A percentile compares a stretch with the other conserved stretches of the same genome.
Conservation (phyloP, 2,797 vertebrate species). For the Spinus olivaceus region DNA sequence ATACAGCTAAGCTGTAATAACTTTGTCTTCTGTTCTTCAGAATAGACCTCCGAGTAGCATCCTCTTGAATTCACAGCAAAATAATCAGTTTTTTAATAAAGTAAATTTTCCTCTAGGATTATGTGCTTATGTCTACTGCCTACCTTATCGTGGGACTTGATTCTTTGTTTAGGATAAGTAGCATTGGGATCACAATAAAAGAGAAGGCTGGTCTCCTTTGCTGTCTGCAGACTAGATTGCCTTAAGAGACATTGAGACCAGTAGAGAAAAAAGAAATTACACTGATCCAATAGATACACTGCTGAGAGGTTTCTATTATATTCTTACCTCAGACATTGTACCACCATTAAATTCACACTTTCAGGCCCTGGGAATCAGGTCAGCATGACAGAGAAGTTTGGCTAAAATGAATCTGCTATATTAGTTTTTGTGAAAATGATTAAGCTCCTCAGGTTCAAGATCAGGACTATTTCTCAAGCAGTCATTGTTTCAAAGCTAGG, state of each 20-base stretch:
- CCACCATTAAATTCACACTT: constrained; percentile 66
- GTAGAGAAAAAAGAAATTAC: constrained; percentile 67
- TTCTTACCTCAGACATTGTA: constrained; percentile 49
- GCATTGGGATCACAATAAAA: constrained; percentile 19
- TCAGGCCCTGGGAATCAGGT: constrained; percentile 62
- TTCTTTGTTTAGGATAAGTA: constrained; percentile 62
- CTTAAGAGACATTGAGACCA: constrained; percentile 69
- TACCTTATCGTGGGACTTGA: constrained; percentile 17
- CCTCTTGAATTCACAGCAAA: background rate
- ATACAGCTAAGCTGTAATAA: background rate
- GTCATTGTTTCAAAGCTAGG: constrained; percentile 58
- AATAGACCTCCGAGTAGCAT: background rate
- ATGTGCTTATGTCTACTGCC: constrained; percentile 19
- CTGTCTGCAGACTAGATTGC: constrained; percentile 51
- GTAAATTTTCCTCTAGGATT: constrained; percentile 30
- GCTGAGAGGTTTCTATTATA: constrained; percentile 65
- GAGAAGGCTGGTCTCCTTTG: constrained; percentile 14
- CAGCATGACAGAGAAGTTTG: constrained; percentile 62
- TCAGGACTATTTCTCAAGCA: constrained; percentile 67
- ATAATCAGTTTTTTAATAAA: background rate
- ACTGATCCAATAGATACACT: constrained; percentile 61
- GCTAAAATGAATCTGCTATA: constrained; percentile 70
- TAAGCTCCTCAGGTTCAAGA: constrained; percentile 59
- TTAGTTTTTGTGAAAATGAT: constrained; percentile 74
- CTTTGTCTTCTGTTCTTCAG: background rate